phyloP scores from a whole-genome alignment of 30 jellyfish, hydroid and myxozoan species.

The Hydractinia echinata region DNA sequence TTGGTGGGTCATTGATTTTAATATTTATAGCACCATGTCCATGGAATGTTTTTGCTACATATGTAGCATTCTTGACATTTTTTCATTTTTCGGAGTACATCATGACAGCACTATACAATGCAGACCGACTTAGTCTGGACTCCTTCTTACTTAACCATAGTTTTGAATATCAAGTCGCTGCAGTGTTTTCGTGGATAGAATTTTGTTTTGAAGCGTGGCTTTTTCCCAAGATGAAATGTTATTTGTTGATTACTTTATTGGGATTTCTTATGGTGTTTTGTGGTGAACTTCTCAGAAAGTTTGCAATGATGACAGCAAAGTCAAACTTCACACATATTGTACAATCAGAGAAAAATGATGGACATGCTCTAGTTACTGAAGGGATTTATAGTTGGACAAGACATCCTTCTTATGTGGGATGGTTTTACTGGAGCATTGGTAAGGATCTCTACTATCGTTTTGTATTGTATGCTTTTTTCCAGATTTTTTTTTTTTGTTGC shows the following conservation, averaged over 20 bases:
- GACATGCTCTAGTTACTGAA: constrained; percentile 64
- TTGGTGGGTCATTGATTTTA: constrained; percentile 56
- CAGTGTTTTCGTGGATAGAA: constrained; percentile 50
- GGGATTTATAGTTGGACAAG: constrained; percentile 73
- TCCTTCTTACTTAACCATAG: constrained; percentile 88
- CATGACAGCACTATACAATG: constrained; percentile 69
- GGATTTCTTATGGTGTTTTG: constrained; percentile 57
- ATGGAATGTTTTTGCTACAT: constrained; percentile 66
- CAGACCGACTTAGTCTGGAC: constrained; percentile 39
- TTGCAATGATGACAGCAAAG: constrained; percentile 79
- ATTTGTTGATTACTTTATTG: background rate
- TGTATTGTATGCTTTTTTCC: no score
- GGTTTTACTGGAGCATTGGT: constrained; percentile 97
- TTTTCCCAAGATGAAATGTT: constrained; percentile 44
- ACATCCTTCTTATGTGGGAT: constrained; percentile 95
- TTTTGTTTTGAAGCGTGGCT: constrained; percentile 46
- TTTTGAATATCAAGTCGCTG: constrained; percentile 65
- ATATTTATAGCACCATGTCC: constrained; percentile 21
- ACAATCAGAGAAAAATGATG: constrained; percentile 47
- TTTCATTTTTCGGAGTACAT: constrained; percentile 86
- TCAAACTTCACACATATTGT: constrained; percentile 82
- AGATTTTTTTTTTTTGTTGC: no score
- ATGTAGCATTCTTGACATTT: constrained; percentile 56
- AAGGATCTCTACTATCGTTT: background rate
- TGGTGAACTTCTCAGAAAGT: constrained; percentile 70